Conservation (phyloP, 2,113 vertebrate species). For the Phalacrocorax pelagicus region DNA sequence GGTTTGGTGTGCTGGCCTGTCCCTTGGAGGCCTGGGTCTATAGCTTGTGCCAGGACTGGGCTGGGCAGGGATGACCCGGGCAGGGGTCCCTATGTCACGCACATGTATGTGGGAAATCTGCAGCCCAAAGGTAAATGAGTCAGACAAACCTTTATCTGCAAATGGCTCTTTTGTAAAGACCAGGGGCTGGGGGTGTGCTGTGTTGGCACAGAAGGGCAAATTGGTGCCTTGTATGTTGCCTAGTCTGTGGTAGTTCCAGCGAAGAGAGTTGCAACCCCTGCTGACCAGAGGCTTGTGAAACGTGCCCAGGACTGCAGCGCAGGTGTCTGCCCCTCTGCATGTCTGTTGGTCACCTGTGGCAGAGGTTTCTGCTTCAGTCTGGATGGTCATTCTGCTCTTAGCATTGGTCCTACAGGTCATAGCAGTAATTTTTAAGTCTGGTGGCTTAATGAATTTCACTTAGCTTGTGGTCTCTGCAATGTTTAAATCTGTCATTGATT, state of each 20-base stretch:
- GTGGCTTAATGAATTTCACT: background rate
- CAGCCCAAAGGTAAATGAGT: background rate
- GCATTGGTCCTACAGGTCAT: background rate
- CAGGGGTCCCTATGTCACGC: background rate
- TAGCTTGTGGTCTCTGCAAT: background rate
- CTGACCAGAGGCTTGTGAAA: background rate
- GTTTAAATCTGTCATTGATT: background rate
- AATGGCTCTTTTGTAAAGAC: background rate
- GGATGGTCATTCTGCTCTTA: background rate
- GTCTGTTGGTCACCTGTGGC: background rate
- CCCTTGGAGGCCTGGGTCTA: fast-evolving
- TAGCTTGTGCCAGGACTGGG: background rate
- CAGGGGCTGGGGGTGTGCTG: background rate
- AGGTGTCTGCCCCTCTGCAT: background rate
- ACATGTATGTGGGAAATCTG: fast-evolving
- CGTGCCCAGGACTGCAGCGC: fast-evolving
- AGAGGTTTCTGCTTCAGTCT: background rate
- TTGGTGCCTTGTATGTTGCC: no score
- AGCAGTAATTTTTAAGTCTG: background rate
- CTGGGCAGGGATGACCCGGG: background rate
- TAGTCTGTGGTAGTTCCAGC: background rate
- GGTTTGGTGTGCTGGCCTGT: background rate
- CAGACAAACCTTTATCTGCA: background rate
- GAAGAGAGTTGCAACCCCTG: background rate
- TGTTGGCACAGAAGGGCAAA: background rate